Percentiles rank a stretch among this genome's conserved stretches.
Evolutionary conservation across 2,113 vertebrate genomes (phyloP).

Genomic region (Atractosteus spatula): DNA sequence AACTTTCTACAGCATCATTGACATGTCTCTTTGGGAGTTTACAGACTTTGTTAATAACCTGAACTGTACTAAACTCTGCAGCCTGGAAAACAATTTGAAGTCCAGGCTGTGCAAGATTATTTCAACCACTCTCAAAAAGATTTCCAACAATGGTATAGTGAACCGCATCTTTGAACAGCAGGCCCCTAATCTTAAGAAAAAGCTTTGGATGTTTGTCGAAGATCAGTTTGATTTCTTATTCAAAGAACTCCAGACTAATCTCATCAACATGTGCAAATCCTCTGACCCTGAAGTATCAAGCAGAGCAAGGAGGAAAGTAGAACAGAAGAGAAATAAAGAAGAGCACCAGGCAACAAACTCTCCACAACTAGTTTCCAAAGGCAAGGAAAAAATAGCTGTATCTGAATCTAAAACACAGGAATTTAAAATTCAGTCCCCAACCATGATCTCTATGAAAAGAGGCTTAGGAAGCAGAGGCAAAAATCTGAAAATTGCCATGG

Average conservation of each 20-base stretch:
- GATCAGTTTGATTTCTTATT: conserved; percentile 87
- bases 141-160: conserved; percentile 85
- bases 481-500: conserved; percentile 57
- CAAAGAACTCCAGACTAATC: conserved; percentile 68
- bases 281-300: background rate
- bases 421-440: background rate
- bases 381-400: background rate
- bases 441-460: conserved; percentile 35
- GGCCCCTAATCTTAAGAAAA: conserved; percentile 84
- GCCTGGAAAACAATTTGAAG: conserved; percentile 67
- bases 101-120: conserved; percentile 76
- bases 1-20: conserved; percentile 85
- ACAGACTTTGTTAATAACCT: conserved; percentile 79
- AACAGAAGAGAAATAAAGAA: conserved; percentile 38
- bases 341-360: conserved; percentile 35
- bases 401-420: conserved; percentile 2
- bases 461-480: conserved; percentile 70
- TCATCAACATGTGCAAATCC: conserved; percentile 64
- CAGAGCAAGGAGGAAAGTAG: conserved; percentile 16
- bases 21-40: conserved; percentile 82
- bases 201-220: conserved; percentile 92
- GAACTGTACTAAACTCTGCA: conserved; percentile 75
- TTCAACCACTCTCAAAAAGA: conserved; percentile 74
- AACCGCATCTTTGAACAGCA: conserved; percentile 90
- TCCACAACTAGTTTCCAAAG: conserved; percentile 11